Evolutionary conservation across 1,140 invertebrate species (phyloP).

Genomic region (Acromyrmex charruanus): DNA sequence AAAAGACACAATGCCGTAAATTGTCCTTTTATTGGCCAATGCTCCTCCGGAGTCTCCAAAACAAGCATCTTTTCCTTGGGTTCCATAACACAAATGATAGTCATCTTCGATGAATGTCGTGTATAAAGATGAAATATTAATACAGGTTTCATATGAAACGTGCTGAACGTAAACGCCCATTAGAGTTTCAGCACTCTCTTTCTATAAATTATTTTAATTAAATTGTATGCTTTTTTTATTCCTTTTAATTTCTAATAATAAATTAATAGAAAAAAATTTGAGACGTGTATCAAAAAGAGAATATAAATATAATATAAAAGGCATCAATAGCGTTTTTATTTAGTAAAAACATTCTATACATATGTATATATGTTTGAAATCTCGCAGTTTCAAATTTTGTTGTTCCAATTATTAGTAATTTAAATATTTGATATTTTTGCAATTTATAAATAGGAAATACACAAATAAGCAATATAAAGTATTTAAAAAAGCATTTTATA

Average conservation of each 20-base stretch:
- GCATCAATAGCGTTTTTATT: background rate
- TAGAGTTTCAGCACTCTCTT: background rate
- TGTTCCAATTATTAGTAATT: background rate
- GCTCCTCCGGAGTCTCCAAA: constrained; percentile 78
- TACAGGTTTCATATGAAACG: constrained; percentile 61
- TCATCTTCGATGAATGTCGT: constrained; percentile 45
- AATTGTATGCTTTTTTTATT: background rate
- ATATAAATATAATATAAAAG: constrained; percentile 3
- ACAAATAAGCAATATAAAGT: background rate
- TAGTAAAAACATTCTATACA: constrained; percentile 8
- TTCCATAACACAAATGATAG: constrained; percentile 75
- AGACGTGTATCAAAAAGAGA: background rate
- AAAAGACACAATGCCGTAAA: constrained; percentile 79
- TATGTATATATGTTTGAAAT: background rate
- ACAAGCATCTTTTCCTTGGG: constrained; percentile 70
- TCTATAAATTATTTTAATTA: constrained; percentile 42
- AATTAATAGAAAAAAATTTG: constrained; percentile 1
- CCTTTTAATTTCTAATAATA: background rate
- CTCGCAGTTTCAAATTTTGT: background rate
- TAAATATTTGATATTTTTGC: too few relatives aligned
- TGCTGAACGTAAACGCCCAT: constrained; percentile 54
- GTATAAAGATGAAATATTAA: constrained; percentile 44
- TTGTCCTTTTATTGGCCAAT: constrained; percentile 59
- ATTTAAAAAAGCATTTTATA: background rate
- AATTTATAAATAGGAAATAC: background rate